A percentile compares a stretch with the other conserved stretches of the same genome.
Conservation (phyloP, 2,113 vertebrate genomes). For the Noctilio leporinus region DNA sequence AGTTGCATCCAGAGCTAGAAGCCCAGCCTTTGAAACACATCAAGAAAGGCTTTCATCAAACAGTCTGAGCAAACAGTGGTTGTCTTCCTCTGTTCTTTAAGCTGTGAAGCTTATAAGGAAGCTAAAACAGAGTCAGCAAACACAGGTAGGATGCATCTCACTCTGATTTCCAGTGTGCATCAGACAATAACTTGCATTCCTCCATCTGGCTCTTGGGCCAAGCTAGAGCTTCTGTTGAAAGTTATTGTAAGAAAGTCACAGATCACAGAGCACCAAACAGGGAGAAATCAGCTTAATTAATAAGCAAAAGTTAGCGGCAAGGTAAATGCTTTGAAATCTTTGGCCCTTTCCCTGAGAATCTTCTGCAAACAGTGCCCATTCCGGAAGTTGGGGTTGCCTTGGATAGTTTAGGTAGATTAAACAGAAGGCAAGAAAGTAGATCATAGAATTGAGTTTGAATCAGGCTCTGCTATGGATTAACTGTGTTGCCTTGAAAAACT, state of each 20-base stretch:
- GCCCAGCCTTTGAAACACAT: background rate
- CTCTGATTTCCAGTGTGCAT: background rate
- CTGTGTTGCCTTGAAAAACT: background rate
- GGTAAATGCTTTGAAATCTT: slow-evolving; percentile 20
- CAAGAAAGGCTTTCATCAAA: slow-evolving; percentile 15
- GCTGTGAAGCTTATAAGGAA: background rate
- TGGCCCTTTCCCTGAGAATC: background rate
- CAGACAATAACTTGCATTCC: background rate
- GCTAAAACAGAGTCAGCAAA: background rate
- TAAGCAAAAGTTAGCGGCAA: background rate
- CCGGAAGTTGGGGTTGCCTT: background rate
- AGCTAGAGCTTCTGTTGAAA: background rate
- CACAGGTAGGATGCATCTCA: background rate
- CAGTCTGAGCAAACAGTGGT: background rate
- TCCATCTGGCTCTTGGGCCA: background rate
- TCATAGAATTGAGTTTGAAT: background rate
- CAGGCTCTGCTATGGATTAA: background rate
- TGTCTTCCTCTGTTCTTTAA: slow-evolving; percentile 12
- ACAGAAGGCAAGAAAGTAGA: background rate
- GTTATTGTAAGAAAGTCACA: background rate
- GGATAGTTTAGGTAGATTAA: background rate
- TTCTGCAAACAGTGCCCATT: background rate
- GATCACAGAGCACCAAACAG: background rate
- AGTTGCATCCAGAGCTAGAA: background rate
- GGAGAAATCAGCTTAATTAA: background rate